Evolutionary conservation across 1,140 invertebrate species (phyloP), one percentile per base, ranked within the genome.

Genomic region (Drosophila albomicans): DNA sequence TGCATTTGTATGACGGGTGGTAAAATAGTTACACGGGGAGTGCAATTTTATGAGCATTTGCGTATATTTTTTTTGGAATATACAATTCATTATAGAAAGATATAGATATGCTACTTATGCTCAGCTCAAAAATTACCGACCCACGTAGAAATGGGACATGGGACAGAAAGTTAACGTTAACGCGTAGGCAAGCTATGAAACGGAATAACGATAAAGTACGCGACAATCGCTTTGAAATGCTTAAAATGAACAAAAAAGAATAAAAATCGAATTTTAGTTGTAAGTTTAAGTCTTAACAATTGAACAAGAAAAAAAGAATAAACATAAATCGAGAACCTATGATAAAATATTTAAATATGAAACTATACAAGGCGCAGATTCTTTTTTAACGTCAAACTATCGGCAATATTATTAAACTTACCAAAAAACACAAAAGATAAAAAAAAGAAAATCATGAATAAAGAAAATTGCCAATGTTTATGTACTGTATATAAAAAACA

Each of bases 211-310:
- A 68, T 66, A 58, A 69, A 85, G 66, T 89, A 85, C 81, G 85
- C 85, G 85, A 89, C 85, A 89, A 89, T 89, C 85, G 85, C 85
- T 89, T 89, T 85, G 67, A 86, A 90, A 89, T 89, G 86, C 86
- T 89, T 89, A 89, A 89, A 25, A 38, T 38, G 10, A 38, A 62
- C 68, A 54, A 66, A 58, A 49, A 64, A 56, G 68, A 52, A 48
- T 4, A 48, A 58, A 78, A 78, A 67, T 78, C 66, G 76, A 82
- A 59, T 56, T 72, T 69, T 88, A 82, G 80, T 72, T 68, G 63
- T 82, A 78, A 84, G 67, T 58, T 65, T 62, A 25, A 25, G 30
- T 65, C 64, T 73, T 59, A 67, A 75, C 35, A 48, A 64, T 25
- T 13, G 6, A 54, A 70, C 25, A 41, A 5, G 13, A 41, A 54